Evolutionary conservation across 2,113 vertebrate species (phyloP).

Genomic region (Hemicordylus capensis): DNA sequence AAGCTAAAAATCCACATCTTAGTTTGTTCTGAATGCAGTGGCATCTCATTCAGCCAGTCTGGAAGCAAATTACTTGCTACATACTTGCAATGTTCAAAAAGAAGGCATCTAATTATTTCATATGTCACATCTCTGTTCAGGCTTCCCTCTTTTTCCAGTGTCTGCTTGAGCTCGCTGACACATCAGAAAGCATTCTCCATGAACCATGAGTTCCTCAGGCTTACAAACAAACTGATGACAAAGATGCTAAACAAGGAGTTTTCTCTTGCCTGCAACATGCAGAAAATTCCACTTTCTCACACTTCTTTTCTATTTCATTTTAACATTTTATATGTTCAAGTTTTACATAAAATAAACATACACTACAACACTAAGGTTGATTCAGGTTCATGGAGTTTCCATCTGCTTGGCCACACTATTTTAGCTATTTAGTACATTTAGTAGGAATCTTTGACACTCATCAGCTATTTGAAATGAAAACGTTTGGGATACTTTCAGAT

Average conservation of each 20-base stretch:
- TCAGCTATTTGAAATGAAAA: too few species aligned
- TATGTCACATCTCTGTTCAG: neutral
- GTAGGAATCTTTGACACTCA: too few species aligned
- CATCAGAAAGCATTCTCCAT: conserved; percentile 16
- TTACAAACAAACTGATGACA: neutral
- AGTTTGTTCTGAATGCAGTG: conserved; percentile 5
- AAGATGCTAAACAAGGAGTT: neutral
- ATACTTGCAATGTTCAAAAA: too few species aligned
- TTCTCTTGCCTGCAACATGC: neutral
- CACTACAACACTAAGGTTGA: too few species aligned
- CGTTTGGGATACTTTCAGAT: too few species aligned
- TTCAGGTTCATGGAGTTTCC: too few species aligned
- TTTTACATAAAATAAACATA: too few species aligned
- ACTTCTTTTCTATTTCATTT: too few species aligned
- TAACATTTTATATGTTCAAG: too few species aligned
- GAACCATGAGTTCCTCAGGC: conserved; percentile 19
- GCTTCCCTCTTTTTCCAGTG: neutral
- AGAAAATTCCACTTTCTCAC: conserved; percentile 7
- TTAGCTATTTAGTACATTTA: too few species aligned
- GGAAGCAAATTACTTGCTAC: conserved; percentile 3
- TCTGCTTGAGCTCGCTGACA: conserved; percentile 4
- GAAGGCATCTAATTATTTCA: neutral
- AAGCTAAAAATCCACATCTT: conserved; percentile 23
- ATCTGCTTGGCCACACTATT: too few species aligned
- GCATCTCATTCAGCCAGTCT: neutral